Evolutionary conservation across 2,797 vertebrate species (phyloP), one percentile per base, ranked within the genome.

Genomic region (Decapterus maruadsi): DNA sequence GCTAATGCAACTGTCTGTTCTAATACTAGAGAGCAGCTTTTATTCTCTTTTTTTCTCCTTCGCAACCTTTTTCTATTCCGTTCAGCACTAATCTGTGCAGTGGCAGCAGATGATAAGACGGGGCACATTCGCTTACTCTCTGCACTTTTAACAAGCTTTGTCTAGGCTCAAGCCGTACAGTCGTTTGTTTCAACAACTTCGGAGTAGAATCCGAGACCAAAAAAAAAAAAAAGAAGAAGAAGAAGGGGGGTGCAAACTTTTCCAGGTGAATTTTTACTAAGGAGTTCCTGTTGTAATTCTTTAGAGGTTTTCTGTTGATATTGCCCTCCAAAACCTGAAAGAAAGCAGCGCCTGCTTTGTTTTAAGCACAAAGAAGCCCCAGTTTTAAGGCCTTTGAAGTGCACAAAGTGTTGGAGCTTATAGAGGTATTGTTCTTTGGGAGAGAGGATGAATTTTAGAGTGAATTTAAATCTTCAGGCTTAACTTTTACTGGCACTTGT

Each of bases 1-100:
- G 91, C 92, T 94, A 95, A 95, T 95, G 90, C 93, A 93, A 93
- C 92, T 96, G 94, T 95, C 93, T 94, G 93, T 95, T 95, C 94
- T 94, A 92, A 95, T 95, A 93, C 90, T 85, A 79, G 82, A 82
- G 90, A 94, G 93, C 94, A 94, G 93, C 92, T 94, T 93, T 93
- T 94, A 90, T 91, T 90, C 86, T 80, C 77, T 56, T 74, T 81
- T 72, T 76, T 72, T 68, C 82, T 82, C 68, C 84, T 74, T 89
- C 83, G 75, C 92, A 90, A 86, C 90, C 90, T 91, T 94, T 92
- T 92, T 92, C 85, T 91, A 88, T 93, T 93, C 88, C 81, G 85
- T 78, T 93, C 91, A 78, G 86, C 80, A 77, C 90, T 95, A 94
- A 95, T 95, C 93, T 95, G 89, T 84, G 88, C 92, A 69, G 87